Conservation (phyloP, 2,888 invertebrate genomes). For the Sylvicola cinctus region DNA sequence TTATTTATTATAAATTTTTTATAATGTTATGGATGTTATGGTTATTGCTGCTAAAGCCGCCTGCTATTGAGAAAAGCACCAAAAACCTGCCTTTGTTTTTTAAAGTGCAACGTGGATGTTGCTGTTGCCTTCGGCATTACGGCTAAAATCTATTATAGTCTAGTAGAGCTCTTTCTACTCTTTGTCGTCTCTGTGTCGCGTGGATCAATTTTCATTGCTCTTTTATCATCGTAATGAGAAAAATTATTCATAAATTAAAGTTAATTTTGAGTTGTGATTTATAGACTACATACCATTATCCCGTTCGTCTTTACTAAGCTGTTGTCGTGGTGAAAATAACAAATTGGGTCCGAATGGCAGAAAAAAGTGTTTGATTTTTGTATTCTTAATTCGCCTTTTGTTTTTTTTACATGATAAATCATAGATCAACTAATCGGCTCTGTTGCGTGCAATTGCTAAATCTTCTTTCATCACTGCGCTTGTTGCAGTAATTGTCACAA, state of each 20-base stretch:
- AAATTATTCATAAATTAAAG: no score
- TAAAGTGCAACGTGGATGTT: no score
- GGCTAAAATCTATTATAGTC: no score
- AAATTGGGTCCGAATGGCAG: conserved; percentile 85
- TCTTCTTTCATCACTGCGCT: no score
- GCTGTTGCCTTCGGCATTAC: conserved; percentile 1
- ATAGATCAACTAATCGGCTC: conserved; percentile 77
- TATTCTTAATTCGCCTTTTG: conserved; percentile 86
- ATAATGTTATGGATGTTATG: no score
- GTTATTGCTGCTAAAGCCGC: no score
- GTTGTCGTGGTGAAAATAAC: conserved; percentile 75
- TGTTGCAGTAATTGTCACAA: no score
- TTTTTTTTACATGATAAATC: conserved; percentile 93
- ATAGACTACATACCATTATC: conserved; percentile 38
- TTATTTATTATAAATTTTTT: no score
- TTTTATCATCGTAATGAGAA: conserved; percentile 31
- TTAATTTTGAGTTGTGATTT: conserved; percentile 4
- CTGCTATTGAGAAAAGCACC: no score
- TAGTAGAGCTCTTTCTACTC: not conserved
- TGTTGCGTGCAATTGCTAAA: no score
- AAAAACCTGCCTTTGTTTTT: no score
- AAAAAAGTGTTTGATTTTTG: conserved; percentile 79
- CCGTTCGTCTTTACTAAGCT: conserved; percentile 82
- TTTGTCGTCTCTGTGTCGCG: conserved; percentile 8
- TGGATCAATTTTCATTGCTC: conserved; percentile 20